Evolutionary conservation across 2,113 vertebrate species (phyloP).

Genomic region (Semnornis frantzii): DNA sequence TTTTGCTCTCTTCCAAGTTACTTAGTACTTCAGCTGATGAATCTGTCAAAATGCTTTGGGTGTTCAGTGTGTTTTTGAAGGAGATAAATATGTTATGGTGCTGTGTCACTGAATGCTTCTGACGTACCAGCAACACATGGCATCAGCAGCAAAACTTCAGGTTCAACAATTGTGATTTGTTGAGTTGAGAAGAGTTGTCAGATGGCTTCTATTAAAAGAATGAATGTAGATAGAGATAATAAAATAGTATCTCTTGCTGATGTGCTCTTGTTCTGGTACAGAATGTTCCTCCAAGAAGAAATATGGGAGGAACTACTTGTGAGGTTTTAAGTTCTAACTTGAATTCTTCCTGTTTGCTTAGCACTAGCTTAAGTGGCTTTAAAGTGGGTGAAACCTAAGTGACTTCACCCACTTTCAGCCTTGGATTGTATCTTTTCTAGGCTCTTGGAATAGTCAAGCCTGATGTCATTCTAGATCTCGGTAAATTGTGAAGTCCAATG

Average conservation of each 20-base stretch:
- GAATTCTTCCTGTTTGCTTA: background rate
- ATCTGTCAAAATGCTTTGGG: background rate
- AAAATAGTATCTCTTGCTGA: background rate
- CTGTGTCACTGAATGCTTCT: background rate
- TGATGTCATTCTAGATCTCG: background rate
- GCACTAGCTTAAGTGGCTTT: background rate
- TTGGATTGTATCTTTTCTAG: background rate
- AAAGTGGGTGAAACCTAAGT: background rate
- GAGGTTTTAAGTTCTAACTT: background rate
- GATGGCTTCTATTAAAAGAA: background rate
- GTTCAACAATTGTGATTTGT: accelerated
- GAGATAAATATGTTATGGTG: background rate
- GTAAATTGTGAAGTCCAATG: background rate
- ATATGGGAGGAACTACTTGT: background rate
- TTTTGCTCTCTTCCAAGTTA: background rate
- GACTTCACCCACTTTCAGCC: background rate
- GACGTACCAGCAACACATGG: accelerated
- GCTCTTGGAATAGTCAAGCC: background rate
- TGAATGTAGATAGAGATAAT: background rate
- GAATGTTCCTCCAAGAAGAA: background rate
- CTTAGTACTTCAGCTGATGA: background rate
- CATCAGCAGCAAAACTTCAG: background rate
- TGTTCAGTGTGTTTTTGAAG: background rate
- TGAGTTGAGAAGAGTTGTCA: background rate
- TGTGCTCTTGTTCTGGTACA: background rate